Conservation (phyloP, 1,140 invertebrate genomes). For the Drosophila ohnishii region DNA sequence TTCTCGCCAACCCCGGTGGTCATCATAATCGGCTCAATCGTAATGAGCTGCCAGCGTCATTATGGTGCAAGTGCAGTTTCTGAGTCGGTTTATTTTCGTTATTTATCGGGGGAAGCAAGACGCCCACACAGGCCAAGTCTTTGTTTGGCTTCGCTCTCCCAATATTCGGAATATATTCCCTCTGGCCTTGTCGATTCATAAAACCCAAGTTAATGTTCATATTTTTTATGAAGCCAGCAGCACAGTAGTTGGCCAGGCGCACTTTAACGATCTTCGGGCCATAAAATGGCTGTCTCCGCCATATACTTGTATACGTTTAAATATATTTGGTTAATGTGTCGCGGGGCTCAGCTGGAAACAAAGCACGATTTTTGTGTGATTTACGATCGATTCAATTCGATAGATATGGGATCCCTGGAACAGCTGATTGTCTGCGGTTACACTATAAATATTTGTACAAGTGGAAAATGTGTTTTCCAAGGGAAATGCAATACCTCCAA, state of each 20-base stretch:
- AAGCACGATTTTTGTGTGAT: slow-evolving; percentile 37
- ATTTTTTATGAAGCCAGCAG: slow-evolving; percentile 38
- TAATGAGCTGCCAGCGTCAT: slow-evolving; percentile 25
- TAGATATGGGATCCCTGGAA: slow-evolving; percentile 40
- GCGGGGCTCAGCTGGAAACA: slow-evolving; percentile 22
- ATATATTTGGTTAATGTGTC: slow-evolving; percentile 37
- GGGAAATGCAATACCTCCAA: slow-evolving; percentile 33
- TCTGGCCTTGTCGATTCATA: slow-evolving; percentile 27
- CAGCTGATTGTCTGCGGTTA: slow-evolving; percentile 46
- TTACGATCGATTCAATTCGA: slow-evolving; percentile 33
- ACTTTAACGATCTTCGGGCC: slow-evolving; percentile 22
- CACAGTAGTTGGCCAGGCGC: slow-evolving; percentile 40
- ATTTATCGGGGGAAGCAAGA: slow-evolving; percentile 26
- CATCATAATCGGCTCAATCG: slow-evolving; percentile 42
- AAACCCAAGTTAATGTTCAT: slow-evolving; percentile 23
- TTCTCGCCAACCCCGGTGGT: slow-evolving; percentile 60
- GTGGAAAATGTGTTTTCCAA: slow-evolving; percentile 41
- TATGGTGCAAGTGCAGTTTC: slow-evolving; percentile 52
- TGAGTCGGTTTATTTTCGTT: slow-evolving; percentile 63
- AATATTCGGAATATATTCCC: slow-evolving; percentile 18
- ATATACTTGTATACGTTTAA: background rate
- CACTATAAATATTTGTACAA: slow-evolving; percentile 48
- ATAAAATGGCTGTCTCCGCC: slow-evolving; percentile 20
- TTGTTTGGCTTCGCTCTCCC: slow-evolving; percentile 41
- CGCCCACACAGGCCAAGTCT: slow-evolving; percentile 52